Base-by-base conservation (phyloP, 92 coral and sea anemone genomes). In the Bergia sp. region DNA sequence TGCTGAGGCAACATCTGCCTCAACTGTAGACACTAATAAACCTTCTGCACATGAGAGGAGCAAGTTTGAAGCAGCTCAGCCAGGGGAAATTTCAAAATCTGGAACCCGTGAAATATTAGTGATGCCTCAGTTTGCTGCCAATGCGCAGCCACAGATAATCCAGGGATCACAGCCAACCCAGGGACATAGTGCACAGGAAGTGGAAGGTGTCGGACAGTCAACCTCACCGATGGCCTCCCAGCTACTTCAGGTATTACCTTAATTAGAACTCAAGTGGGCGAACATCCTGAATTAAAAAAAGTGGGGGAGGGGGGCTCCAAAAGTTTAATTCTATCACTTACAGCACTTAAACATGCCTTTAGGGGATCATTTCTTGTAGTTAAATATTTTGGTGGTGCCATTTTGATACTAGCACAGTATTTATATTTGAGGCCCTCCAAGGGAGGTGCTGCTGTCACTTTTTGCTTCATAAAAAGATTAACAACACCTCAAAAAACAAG, bases 151-250 rank as follows among this genome's bases (percentile, higher is more conserved):
- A 45, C 82, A 73, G 75, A 5, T 40, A 37, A 3, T 81, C 36
- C 36, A 21, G 72, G 41, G 5, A 38, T 15, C 82, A 38, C 80
- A 76, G 73, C 36, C 73, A n/a, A n/a, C 80, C 40, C 76, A 86
- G 55, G 82, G 40, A 10, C 87, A 73, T 3, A 2, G 50, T 18
- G 55, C 76, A 49, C 86, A 49, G 55, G 88, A 89, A 65, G 36
- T 79, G 76, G 79, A 91, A 61, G 61, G 90, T 79, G 55, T 90
- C 89, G 29, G 29, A 29, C 37, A 89, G 82, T 91, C 98, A 16
- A 89, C 96, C 29, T 95, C 98, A 12, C 98, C 96, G 16, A 95
- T 95, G 92, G 95, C 98, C 18, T 88, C 95, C 12, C 98, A 95
- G 86, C 89, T 95, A 42, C 92, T 95, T 38, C 98, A 95, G 89